Evolutionary conservation across 2,113 vertebrate species (phyloP).

Genomic region (Cynoglossus semilaevis): DNA sequence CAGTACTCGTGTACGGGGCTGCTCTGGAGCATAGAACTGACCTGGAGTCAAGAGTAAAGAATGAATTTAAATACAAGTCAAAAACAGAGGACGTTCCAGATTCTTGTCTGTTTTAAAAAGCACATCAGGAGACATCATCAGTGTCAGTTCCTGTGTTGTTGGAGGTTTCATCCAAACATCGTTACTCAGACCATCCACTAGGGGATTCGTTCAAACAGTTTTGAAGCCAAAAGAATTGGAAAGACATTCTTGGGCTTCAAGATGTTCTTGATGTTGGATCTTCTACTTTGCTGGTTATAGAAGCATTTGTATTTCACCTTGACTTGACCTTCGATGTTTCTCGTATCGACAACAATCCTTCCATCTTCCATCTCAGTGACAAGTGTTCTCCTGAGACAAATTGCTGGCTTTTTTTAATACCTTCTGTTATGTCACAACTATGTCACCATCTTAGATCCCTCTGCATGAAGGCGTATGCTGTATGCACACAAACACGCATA

Average conservation of each 20-base stretch:
- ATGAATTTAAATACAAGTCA: neutral
- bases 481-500: constrained; percentile 2
- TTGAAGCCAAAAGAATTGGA: too few species aligned
- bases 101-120: constrained; percentile 6
- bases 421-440: constrained; percentile 23
- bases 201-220: too few species aligned
- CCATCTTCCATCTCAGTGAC: constrained; percentile 1
- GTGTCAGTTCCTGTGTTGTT: too few species aligned
- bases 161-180: too few species aligned
- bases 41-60: constrained; percentile 38
- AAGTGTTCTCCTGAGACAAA: constrained; percentile 17
- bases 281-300: too few species aligned
- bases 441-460: constrained; percentile 29
- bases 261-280: too few species aligned
- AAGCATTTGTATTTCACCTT: too few species aligned
- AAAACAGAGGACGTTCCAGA: neutral
- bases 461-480: constrained; percentile 8
- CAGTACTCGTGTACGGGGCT: constrained; percentile 42
- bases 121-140: neutral
- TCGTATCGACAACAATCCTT: too few species aligned
- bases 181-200: too few species aligned
- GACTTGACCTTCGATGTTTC: too few species aligned
- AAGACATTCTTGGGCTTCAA: too few species aligned
- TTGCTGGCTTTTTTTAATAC: constrained; percentile 4
- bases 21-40: constrained; percentile 52